Evolutionary conservation across 2,113 vertebrate species (phyloP).

Genomic region (Delphinus delphis): DNA sequence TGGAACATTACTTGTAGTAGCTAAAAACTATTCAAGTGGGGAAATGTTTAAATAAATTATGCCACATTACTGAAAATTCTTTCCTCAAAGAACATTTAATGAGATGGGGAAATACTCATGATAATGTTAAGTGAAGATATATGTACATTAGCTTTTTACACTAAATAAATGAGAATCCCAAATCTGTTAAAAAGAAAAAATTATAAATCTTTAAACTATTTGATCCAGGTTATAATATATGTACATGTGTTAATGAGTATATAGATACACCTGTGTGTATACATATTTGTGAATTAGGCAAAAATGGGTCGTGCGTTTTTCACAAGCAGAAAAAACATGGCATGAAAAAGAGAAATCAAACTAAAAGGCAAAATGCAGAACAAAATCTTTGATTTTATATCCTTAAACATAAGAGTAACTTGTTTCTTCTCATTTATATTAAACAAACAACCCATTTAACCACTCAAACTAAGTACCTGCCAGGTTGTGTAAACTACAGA

Average conservation of each 20-base stretch:
- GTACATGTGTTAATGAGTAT: neutral
- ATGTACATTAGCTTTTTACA: slow-evolving; percentile 35
- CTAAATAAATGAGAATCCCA: neutral
- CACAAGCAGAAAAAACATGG: neutral
- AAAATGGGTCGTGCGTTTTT: neutral
- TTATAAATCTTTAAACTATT: neutral
- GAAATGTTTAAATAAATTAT: slow-evolving; percentile 62
- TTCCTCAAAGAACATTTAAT: slow-evolving; percentile 58
- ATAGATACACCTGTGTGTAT: neutral
- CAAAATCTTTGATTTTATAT: neutral
- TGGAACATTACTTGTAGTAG: slow-evolving; percentile 33
- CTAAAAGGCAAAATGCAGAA: slow-evolving; percentile 37
- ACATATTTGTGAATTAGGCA: neutral
- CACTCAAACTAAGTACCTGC: neutral
- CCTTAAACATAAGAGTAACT: neutral
- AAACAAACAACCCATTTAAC: neutral
- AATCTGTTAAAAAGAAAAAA: neutral
- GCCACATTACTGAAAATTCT: slow-evolving; percentile 52
- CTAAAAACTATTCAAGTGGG: slow-evolving; percentile 39
- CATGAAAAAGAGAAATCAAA: slow-evolving; percentile 20
- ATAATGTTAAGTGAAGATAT: slow-evolving; percentile 48
- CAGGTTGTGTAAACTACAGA: neutral
- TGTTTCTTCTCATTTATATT: slow-evolving; percentile 14
- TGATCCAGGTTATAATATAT: neutral
- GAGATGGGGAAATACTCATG: slow-evolving; percentile 38